Base-by-base conservation (phyloP, 1,140 invertebrate genomes). In the Ceratina calcarata region DNA sequence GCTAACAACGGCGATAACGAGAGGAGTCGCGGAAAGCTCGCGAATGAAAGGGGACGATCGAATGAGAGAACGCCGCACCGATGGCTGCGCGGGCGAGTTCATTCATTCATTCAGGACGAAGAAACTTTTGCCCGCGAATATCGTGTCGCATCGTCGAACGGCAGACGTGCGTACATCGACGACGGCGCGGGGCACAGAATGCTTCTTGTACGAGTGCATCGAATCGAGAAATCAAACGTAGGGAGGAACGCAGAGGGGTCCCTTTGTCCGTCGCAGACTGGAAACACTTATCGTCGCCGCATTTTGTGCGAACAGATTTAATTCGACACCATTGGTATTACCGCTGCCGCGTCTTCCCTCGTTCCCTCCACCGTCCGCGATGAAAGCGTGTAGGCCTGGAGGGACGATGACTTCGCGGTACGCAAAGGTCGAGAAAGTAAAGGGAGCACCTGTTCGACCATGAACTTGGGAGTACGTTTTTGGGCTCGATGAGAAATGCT, bases 71-170 rank as follows among this genome's bases (percentile, higher is more conserved):
- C 71, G 72, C 71, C 64, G 68, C 76, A 49, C 16, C 69, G 76
- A 78, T 78, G 76, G 70, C 71, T 65, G 70, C 37, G 24, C 62
- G 70, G 78, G 62, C 53, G 71, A 73, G 78, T 67, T 74, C 70
- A 73, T 74, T 74, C 62, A 73, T 51, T 45, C 37, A 45, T 45
- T 45, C 37, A 60, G 37, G 32, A 49, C 60, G 49, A 61, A 55
- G 20, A 12, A 55, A 32, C 58, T 72, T 78, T 72, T 53, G 45
- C 68, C 60, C 76, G 76, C 76, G 76, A 72, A 72, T 57, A 57
- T n/a, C 15, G 55, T 57, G 68, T 62, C 51, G 61, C 69, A 64
- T 61, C 61, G 37, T 57, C 10, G 10, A 16, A 18, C n/a, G 18
- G 16, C 51, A 27, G 24, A 53, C 51, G 16, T n/a, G 20, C 65